Percentiles rank a stretch among this genome's conserved stretches.
Evolutionary conservation across 2,797 vertebrate genomes (phyloP).

Genomic region (Chelonia mydas): DNA sequence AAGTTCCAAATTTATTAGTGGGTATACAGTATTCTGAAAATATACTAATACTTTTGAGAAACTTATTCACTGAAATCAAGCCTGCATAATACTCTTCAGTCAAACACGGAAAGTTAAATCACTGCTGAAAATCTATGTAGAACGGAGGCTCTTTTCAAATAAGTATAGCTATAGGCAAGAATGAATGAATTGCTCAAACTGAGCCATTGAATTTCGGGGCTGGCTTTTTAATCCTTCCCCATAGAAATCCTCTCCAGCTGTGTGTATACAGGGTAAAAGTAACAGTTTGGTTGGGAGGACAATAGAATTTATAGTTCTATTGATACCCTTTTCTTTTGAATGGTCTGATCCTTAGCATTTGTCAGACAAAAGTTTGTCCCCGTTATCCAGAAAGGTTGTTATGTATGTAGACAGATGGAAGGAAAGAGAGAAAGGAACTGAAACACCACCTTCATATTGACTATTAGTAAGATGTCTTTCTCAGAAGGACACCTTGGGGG

Average conservation of each 20-base stretch:
- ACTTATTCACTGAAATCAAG: constrained; percentile 10
- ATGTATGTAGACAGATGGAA: not conserved
- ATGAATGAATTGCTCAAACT: not conserved
- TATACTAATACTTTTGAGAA: not conserved
- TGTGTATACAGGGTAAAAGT: not conserved
- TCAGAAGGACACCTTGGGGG: not conserved
- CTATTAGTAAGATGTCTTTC: not conserved
- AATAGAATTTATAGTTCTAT: not conserved
- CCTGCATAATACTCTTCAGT: not conserved
- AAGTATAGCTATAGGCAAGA: not conserved
- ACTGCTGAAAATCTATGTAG: not conserved
- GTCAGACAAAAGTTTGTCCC: not conserved
- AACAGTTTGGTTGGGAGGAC: not conserved
- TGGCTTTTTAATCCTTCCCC: not conserved
- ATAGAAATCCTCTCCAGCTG: not conserved
- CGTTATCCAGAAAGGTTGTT: not conserved
- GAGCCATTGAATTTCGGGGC: accelerated
- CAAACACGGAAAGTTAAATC: not conserved
- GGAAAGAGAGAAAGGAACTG: not conserved
- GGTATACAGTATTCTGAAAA: not conserved
- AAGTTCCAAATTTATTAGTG: not conserved
- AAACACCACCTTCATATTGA: not conserved
- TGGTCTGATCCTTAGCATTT: accelerated
- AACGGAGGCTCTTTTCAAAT: not conserved
- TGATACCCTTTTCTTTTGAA: not conserved